These are phyloP conservation scores for Manacus vitellinus DNA, from an alignment of 2,113 vertebrate genomes.

Conservation along the genomic window DNA sequence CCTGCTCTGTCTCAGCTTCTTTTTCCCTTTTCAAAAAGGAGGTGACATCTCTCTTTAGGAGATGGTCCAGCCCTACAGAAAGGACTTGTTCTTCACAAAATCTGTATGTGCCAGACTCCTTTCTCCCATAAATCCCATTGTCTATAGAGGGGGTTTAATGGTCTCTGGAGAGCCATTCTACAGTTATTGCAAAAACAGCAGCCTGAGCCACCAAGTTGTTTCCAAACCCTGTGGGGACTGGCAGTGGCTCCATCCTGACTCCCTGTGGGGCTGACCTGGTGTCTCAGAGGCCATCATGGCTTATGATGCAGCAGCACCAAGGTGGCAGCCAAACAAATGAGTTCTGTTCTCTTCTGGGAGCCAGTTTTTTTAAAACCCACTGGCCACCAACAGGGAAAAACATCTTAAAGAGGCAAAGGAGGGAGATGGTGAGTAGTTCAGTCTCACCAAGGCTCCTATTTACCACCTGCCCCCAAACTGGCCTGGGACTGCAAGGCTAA, in stretches of 20 bases:
- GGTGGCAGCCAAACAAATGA: background rate
- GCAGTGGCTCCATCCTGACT: background rate
- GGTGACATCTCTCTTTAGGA: background rate
- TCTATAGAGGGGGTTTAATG: background rate
- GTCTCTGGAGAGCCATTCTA: background rate
- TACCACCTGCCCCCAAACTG: background rate
- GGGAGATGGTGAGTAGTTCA: background rate
- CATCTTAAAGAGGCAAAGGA: background rate
- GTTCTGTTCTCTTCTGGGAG: background rate
- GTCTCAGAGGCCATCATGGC: background rate
- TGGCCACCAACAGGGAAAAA: background rate
- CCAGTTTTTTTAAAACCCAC: background rate
- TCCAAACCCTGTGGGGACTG: background rate
- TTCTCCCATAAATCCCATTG: background rate
- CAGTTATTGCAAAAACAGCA: background rate
- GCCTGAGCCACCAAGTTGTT: background rate
- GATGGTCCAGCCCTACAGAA: background rate
- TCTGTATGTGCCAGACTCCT: background rate
- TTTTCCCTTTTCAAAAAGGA: background rate
- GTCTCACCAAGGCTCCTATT: background rate
- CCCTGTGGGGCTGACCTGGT: background rate
- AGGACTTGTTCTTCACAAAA: fast-evolving
- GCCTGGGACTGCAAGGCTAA: background rate
- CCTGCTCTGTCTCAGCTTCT: background rate
- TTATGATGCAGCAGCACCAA: background rate